Evolutionary conservation across 2,797 vertebrate species (phyloP), one percentile per base, ranked within the genome.

Genomic region (Eleutherodactylus coqui): DNA sequence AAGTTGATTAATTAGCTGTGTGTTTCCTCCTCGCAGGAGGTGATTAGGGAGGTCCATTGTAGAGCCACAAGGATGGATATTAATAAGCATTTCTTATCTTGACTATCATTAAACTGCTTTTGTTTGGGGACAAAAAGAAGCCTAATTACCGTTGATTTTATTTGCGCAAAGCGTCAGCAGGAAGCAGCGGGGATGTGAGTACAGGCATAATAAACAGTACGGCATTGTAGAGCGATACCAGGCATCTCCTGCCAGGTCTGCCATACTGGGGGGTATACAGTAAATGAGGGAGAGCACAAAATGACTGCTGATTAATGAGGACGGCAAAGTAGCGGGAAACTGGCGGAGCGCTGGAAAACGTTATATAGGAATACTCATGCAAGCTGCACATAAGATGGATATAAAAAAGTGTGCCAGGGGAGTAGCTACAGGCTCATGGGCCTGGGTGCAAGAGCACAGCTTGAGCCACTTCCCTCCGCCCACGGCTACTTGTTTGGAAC

Each of bases 111-210:
- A 86, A 51, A 75, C 41, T 9, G 55, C 85, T n/a, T 86, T 86
- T 86, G 85, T 80, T 85, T 81, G 58, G 78, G 79, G 79, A 80
- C 75, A 75, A 75, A 73, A 85, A 85, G 79, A 82, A 73, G 53
- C 43, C 70, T 83, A 87, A 87, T 84, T 84, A 79, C 43, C 36
- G 82, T 10, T 79, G 76, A 84, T 87, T 84, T 79, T 84, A 79
- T 84, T 87, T 83, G 64, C 47, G 75, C 55, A 79, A 58, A 58
- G 84, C 45, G 64, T 58, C 83, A 62, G 83, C 83, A n/a, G 62
- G 58, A 41, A 79, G 51, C 84, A 38, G 64, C 64, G 43, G 41
- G 43, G 79, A 51, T 53, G 83, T 16, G 51, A 79, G 24, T 34
- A 45, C 24, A 24, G 75, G 60, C 5, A n/a, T 24, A 29, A 72